phyloP scores from a whole-genome alignment of 2,888 invertebrate genomes.

The Melipona beecheii region DNA sequence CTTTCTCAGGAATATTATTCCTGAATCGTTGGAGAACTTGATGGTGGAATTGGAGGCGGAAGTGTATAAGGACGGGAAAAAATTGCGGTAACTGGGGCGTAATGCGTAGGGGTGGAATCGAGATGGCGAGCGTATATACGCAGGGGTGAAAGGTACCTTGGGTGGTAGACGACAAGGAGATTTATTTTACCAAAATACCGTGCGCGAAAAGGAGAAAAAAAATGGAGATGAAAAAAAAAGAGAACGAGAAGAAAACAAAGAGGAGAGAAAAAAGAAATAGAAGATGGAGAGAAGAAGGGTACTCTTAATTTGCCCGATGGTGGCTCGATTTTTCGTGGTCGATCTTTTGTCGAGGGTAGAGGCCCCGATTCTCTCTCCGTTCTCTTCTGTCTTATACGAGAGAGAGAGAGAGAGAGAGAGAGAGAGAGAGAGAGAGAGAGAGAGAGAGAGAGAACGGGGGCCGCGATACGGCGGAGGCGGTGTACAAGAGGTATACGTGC shows the following conservation, averaged over 20 bases:
- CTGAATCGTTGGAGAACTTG: conserved; percentile 1
- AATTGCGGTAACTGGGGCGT: conserved; percentile 72
- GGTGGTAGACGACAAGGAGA: not conserved
- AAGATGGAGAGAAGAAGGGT: not conserved
- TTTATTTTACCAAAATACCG: not conserved
- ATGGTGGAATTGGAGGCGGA: conserved; percentile 16
- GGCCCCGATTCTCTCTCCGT: conserved; percentile 42
- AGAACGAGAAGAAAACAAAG: conserved; percentile 27
- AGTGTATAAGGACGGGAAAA: conserved; percentile 1
- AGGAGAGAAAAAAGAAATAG: not conserved
- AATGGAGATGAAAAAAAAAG: no score
- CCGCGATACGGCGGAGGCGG: conserved; percentile 48
- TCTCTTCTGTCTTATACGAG: not conserved
- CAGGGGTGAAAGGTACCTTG: not conserved
- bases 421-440: no score
- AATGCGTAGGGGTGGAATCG: conserved; percentile 25
- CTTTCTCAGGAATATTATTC: conserved; percentile 26
- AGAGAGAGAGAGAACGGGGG: conserved; percentile 42
- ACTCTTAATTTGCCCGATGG: conserved; percentile 53
- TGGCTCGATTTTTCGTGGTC: conserved; percentile 62
- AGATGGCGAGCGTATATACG: not conserved
- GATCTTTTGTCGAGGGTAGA: conserved; percentile 63
- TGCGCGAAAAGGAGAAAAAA: conserved; percentile 32
- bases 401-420: not conserved
- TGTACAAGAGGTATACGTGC: conserved; percentile 51